Percentiles rank a stretch among this genome's conserved stretches.
Evolutionary conservation across 1,140 invertebrate species (phyloP).

Genomic region (Euborellia annulipes): DNA sequence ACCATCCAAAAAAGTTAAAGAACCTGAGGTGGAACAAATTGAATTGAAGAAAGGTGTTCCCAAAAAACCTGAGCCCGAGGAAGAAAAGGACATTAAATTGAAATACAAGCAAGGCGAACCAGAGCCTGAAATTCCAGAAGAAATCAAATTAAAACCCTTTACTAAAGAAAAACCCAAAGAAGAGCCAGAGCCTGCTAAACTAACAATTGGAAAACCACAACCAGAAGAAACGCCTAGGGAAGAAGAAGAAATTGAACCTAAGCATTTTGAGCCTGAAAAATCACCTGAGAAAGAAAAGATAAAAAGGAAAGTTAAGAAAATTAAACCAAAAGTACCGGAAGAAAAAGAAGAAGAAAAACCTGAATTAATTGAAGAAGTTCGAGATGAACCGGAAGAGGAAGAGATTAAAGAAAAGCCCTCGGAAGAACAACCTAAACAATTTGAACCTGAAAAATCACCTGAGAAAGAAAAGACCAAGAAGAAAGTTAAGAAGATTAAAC

Average conservation of each 20-base stretch:
- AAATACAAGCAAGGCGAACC: conserved; percentile 6
- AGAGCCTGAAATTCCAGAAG: conserved; percentile 7
- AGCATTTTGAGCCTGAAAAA: conserved; percentile 8
- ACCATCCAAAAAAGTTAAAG: conserved; percentile 5
- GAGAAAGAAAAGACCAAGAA: conserved; percentile 7
- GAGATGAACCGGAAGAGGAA: not conserved
- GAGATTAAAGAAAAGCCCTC: no score
- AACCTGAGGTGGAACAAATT: conserved; percentile 9
- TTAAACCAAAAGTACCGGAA: conserved; percentile 7
- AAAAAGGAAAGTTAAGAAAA: conserved; percentile 10
- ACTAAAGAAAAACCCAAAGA: conserved; percentile 9
- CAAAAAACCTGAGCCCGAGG: conserved; percentile 28
- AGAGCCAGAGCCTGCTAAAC: conserved; percentile 5
- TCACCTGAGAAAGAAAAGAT: conserved; percentile 9
- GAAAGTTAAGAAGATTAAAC: conserved; percentile 11
- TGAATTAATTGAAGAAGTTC: not conserved
- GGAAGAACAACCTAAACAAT: conserved; percentile 7
- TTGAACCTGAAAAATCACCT: conserved; percentile 8
- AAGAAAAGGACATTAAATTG: conserved; percentile 25
- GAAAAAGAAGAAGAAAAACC: not conserved
- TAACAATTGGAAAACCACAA: conserved; percentile 14
- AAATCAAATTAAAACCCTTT: conserved; percentile 9
- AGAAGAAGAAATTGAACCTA: conserved; percentile 10
- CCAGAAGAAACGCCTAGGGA: conserved; percentile 11
- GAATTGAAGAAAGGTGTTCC: conserved; percentile 35